Evolutionary conservation across 2,797 vertebrate genomes (phyloP).

Genomic region (Hipposideros larvatus): DNA sequence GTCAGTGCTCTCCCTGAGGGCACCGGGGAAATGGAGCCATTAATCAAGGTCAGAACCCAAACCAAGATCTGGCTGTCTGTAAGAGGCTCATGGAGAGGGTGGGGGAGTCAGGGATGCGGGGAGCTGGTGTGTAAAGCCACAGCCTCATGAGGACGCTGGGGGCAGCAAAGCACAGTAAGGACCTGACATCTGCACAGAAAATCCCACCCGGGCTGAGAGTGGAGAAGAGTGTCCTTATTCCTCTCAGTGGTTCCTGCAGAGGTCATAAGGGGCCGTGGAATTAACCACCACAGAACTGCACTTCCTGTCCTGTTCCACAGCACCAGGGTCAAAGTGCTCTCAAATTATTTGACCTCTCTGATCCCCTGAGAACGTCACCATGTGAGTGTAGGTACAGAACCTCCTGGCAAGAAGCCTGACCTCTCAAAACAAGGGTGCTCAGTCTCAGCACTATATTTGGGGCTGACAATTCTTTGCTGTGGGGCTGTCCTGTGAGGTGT

Average conservation of each 20-base stretch:
- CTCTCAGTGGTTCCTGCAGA: background rate
- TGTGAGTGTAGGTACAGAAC: background rate
- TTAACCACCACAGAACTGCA: background rate
- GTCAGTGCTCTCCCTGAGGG: background rate
- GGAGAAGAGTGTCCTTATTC: background rate
- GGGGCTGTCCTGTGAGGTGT: background rate
- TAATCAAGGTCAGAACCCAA: background rate
- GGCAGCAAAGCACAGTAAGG: background rate
- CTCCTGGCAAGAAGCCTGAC: background rate
- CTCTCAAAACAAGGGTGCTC: background rate
- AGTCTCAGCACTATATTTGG: background rate
- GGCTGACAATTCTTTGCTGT: accelerated
- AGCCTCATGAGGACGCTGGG: background rate
- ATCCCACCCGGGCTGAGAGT: background rate
- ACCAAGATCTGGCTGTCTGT: background rate
- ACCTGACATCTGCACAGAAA: background rate
- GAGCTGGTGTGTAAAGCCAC: background rate
- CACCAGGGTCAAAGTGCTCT: background rate
- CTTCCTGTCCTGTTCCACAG: background rate
- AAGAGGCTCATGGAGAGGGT: background rate
- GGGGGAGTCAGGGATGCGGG: background rate
- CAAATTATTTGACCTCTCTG: background rate
- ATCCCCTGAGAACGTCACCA: background rate
- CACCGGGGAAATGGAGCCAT: background rate
- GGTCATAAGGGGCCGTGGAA: background rate